phyloP scores from a whole-genome alignment of 1,140 invertebrate species.

The Cyrtorhinus lividipennis region DNA sequence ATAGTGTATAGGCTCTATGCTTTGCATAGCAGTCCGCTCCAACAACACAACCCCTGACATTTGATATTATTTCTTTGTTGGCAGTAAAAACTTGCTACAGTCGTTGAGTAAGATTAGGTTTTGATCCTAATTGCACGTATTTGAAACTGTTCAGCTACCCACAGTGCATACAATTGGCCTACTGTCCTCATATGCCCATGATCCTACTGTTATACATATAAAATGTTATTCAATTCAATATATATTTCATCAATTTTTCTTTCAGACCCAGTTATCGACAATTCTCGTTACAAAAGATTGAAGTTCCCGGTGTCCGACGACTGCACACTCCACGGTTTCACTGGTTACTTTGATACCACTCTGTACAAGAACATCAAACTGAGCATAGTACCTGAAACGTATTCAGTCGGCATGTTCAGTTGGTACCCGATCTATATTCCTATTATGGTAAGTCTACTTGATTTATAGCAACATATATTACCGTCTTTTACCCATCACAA shows the following conservation, averaged over 20 bases:
- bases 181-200: constrained; percentile 13
- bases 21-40: too few species aligned
- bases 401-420: constrained; percentile 83
- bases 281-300: constrained; percentile 54
- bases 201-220: not conserved
- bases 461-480: too few species aligned
- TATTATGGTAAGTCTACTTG: constrained; percentile 53
- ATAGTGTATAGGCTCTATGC: too few species aligned
- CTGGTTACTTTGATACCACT: constrained; percentile 83
- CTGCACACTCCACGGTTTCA: constrained; percentile 79
- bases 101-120: too few species aligned
- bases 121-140: too few species aligned
- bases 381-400: constrained; percentile 77
- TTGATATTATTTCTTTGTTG: too few species aligned
- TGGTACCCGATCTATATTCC: constrained; percentile 97
- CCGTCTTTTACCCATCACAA: too few species aligned
- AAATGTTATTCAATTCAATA: not conserved
- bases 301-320: constrained; percentile 56
- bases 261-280: constrained; percentile 41
- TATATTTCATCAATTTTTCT: too few species aligned
- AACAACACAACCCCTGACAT: too few species aligned
- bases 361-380: constrained; percentile 75
- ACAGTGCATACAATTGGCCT: not conserved
- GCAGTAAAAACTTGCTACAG: too few species aligned
- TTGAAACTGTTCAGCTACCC: too few species aligned